A percentile compares a stretch with the other conserved stretches of the same genome.
These are phyloP conservation scores for Drosophila glabriapex DNA, from an alignment of 2,888 invertebrate genomes.

Conservation along the genomic window DNA sequence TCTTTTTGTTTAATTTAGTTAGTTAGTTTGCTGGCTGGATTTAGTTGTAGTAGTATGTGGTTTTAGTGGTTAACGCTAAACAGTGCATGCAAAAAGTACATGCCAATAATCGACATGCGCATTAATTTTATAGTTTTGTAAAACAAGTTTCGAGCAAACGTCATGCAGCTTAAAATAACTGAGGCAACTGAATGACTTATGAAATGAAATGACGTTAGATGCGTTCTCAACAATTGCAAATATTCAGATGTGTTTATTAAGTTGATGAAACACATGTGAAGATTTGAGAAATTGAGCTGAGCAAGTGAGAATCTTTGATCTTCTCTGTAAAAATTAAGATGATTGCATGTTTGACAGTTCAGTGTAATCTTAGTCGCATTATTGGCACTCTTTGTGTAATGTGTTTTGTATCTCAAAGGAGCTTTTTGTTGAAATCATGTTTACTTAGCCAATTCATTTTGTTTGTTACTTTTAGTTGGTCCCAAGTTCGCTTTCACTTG, in stretches of 20 bases:
- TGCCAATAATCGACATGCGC: slow-evolving; percentile 74
- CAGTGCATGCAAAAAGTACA: slow-evolving; percentile 73
- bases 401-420: slow-evolving; percentile 38
- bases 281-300: not conserved
- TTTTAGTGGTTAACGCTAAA: slow-evolving; percentile 36
- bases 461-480: slow-evolving; percentile 50
- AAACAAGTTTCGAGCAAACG: slow-evolving; percentile 13
- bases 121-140: not conserved
- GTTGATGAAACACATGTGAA: not conserved
- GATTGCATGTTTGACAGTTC: slow-evolving; percentile 4
- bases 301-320: slow-evolving; percentile 6
- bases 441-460: slow-evolving; percentile 71
- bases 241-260: not conserved
- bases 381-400: slow-evolving; percentile 62
- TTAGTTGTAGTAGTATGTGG: slow-evolving; percentile 42
- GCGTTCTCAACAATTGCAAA: slow-evolving; percentile 15
- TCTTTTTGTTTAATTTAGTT: slow-evolving; percentile 28
- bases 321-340: slow-evolving; percentile 6
- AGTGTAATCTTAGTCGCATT: slow-evolving; percentile 53
- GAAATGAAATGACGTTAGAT: slow-evolving; percentile 20
- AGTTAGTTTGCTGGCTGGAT: slow-evolving; percentile 54
- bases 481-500: slow-evolving; percentile 69
- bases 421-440: slow-evolving; percentile 15
- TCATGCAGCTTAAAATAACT: slow-evolving; percentile 40
- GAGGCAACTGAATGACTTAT: slow-evolving; percentile 22